These are phyloP conservation scores for Pyrrhia umbra DNA, from an alignment of 2,888 invertebrate species.

Conservation along the genomic window DNA sequence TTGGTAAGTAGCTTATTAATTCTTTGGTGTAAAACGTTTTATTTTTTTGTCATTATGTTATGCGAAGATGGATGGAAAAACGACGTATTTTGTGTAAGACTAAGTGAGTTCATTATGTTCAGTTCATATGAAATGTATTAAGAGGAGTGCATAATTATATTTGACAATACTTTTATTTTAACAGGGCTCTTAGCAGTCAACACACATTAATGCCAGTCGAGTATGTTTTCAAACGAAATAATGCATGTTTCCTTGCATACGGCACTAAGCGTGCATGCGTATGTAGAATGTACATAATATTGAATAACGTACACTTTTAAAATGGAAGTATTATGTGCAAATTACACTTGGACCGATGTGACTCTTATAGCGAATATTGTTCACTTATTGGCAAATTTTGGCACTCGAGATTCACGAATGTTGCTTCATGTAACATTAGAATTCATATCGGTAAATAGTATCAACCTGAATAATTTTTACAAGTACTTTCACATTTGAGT, in stretches of 20 bases:
- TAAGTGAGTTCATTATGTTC: slow-evolving; percentile 89
- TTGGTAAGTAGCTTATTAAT: slow-evolving; percentile 85
- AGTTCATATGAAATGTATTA: slow-evolving; percentile 83
- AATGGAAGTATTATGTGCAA: slow-evolving; percentile 75
- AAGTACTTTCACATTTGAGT: not conserved
- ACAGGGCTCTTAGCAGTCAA: slow-evolving; percentile 91
- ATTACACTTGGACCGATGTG: slow-evolving; percentile 72
- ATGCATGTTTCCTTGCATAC: slow-evolving; percentile 88
- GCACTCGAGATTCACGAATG: slow-evolving; percentile 71
- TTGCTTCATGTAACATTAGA: slow-evolving; percentile 53
- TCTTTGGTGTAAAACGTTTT: slow-evolving; percentile 84
- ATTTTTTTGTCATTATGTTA: slow-evolving; percentile 86
- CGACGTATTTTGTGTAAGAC: slow-evolving; percentile 89
- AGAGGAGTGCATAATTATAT: slow-evolving; percentile 82
- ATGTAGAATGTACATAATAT: slow-evolving; percentile 83
- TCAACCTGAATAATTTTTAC: slow-evolving; percentile 17
- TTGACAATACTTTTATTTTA: slow-evolving; percentile 89
- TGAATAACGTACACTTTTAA: slow-evolving; percentile 76
- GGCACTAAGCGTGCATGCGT: slow-evolving; percentile 88
- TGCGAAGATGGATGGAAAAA: slow-evolving; percentile 90
- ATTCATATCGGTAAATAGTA: slow-evolving; percentile 6
- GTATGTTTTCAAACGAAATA: slow-evolving; percentile 88
- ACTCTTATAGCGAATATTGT: slow-evolving; percentile 71
- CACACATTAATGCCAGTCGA: slow-evolving; percentile 91
- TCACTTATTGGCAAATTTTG: slow-evolving; percentile 75